Conservation (phyloP, 1,140 invertebrate genomes). For the Sitobion miscanthi region DNA sequence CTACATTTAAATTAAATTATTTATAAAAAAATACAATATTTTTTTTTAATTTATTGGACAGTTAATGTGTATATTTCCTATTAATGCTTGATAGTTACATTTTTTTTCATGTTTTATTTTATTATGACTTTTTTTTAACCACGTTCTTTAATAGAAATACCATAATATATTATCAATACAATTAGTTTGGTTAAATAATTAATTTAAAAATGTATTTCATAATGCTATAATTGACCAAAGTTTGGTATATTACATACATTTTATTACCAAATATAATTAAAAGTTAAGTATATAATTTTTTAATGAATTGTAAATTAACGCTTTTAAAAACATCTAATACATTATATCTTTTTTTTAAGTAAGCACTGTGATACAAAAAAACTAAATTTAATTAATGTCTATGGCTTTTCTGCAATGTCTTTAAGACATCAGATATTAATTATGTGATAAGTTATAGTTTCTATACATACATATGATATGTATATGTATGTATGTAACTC, state of each 20-base stretch:
- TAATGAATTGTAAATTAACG: not conserved
- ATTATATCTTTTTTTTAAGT: not conserved
- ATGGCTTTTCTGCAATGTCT: slow-evolving; percentile 29
- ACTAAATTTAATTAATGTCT: slow-evolving; percentile 23
- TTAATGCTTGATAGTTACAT: slow-evolving; percentile 38
- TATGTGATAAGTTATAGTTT: slow-evolving; percentile 48
- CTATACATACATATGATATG: not conserved
- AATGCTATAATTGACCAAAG: not conserved
- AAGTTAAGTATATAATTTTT: not conserved
- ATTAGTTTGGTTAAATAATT: slow-evolving; percentile 1
- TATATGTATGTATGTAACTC: slow-evolving; percentile 8
- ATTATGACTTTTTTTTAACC: slow-evolving; percentile 24
- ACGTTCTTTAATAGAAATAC: not conserved
- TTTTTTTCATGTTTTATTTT: slow-evolving; percentile 18
- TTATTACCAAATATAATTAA: slow-evolving; percentile 4
- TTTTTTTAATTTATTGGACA: slow-evolving; percentile 24
- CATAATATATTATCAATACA: not conserved
- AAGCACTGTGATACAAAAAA: slow-evolving; percentile 51
- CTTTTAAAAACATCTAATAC: not conserved
- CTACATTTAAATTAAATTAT: slow-evolving; percentile 23
- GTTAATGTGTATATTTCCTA: slow-evolving; percentile 32
- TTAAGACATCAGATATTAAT: not conserved
- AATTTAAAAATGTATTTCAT: not conserved
- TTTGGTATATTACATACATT: not conserved
- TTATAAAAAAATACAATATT: slow-evolving; percentile 5